Evolutionary conservation across 2,888 invertebrate species (phyloP).

Genomic region (Stenodema calcarata): DNA sequence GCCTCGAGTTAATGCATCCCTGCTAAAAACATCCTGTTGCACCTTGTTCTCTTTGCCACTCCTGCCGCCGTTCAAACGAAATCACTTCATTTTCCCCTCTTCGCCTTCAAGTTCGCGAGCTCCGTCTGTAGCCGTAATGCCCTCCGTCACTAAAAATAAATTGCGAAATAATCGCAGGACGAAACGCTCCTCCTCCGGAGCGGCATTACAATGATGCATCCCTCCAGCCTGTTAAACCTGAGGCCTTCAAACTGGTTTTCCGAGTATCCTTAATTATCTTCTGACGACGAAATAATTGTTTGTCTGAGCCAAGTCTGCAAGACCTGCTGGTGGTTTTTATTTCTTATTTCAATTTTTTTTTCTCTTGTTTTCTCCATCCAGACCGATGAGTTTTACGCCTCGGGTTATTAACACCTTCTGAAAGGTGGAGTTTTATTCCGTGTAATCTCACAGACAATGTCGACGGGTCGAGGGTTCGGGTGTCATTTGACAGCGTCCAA

Average conservation of each 20-base stretch:
- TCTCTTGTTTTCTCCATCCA: background rate
- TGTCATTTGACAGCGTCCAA: background rate
- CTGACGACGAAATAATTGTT: conserved; percentile 10
- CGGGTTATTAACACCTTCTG: conserved; percentile 2
- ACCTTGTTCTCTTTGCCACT: background rate
- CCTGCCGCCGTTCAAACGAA: background rate
- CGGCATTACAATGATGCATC: background rate
- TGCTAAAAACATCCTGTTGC: background rate
- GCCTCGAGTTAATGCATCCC: too few relatives aligned
- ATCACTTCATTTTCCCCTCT: background rate
- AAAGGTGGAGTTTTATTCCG: background rate
- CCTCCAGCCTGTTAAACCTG: background rate
- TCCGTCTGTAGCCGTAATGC: background rate
- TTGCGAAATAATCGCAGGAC: background rate
- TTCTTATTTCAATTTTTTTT: background rate
- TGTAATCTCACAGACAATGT: background rate
- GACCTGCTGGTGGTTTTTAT: background rate
- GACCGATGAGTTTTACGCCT: background rate
- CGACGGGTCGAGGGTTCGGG: background rate
- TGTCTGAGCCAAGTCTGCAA: background rate
- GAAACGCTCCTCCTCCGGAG: background rate
- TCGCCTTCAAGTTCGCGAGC: background rate
- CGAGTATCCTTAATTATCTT: conserved; percentile 1
- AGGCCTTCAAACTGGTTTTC: background rate
- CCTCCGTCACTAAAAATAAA: background rate